Evolutionary conservation across 2,113 vertebrate genomes (phyloP).

Genomic region (Tragelaphus imberbis): DNA sequence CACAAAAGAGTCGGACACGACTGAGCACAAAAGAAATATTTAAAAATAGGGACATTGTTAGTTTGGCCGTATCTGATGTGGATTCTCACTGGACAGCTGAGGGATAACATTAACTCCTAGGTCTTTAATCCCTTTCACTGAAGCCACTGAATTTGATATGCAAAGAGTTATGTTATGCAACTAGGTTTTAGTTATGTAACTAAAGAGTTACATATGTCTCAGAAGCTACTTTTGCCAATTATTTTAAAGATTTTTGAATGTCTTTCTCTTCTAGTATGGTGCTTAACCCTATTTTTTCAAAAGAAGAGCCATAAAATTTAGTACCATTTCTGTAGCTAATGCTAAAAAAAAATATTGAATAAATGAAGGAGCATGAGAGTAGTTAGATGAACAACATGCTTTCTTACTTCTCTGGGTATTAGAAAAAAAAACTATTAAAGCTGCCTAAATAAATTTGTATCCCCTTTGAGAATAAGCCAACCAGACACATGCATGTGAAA

Average conservation of each 20-base stretch:
- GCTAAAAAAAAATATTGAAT: not conserved
- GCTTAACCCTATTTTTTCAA: not conserved
- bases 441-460: not conserved
- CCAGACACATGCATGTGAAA: not conserved
- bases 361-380: not conserved
- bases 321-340: not conserved
- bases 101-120: not conserved
- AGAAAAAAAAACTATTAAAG: not conserved
- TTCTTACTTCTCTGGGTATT: not conserved
- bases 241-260: not conserved
- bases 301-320: not conserved
- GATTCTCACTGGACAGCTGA: not conserved
- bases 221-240: not conserved
- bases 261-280: not conserved
- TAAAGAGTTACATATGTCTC: not conserved
- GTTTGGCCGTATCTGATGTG: not conserved
- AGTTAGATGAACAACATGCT: not conserved
- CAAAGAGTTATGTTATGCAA: not conserved
- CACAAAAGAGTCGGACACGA: not conserved
- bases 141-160: not conserved
- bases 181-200: not conserved
- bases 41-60: not conserved
- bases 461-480: not conserved
- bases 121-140: not conserved
- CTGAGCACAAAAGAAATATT: not conserved